These are phyloP conservation scores for Microcebus murinus DNA, from an alignment of 2,113 vertebrate genomes.

Conservation along the genomic window DNA sequence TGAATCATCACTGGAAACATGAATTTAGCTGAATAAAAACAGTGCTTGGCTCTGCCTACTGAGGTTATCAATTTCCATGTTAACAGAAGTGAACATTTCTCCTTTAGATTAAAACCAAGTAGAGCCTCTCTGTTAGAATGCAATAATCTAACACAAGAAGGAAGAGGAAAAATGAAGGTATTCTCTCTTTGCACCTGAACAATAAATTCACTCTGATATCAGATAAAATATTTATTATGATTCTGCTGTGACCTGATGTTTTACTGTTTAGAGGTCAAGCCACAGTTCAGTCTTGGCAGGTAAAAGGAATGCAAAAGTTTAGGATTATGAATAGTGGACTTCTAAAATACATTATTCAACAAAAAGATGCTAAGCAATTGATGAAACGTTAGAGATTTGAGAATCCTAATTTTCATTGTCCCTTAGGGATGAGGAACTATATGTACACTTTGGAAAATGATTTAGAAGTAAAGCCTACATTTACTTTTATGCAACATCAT, in stretches of 20 bases:
- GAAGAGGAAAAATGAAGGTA: background rate
- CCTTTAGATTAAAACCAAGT: constrained; percentile 15
- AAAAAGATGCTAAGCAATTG: background rate
- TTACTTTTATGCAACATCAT: background rate
- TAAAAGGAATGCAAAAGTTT: background rate
- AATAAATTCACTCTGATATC: background rate
- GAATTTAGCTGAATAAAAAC: background rate
- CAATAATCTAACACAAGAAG: background rate
- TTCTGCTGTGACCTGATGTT: background rate
- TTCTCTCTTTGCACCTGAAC: background rate
- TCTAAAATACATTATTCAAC: background rate
- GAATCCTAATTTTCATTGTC: background rate
- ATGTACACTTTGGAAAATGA: background rate
- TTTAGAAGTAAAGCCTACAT: background rate
- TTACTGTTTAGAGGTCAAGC: background rate
- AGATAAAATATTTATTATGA: constrained; percentile 17
- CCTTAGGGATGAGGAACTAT: background rate
- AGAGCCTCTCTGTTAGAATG: background rate
- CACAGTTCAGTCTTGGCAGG: background rate
- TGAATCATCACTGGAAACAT: background rate
- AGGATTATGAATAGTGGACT: background rate
- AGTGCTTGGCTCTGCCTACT: background rate
- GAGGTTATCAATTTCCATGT: background rate
- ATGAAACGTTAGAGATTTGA: background rate
- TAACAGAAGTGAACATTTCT: constrained; percentile 7